Evolutionary conservation across 1,140 invertebrate species (phyloP), one percentile per base, ranked within the genome.

Genomic region (Agrilus planipennis): DNA sequence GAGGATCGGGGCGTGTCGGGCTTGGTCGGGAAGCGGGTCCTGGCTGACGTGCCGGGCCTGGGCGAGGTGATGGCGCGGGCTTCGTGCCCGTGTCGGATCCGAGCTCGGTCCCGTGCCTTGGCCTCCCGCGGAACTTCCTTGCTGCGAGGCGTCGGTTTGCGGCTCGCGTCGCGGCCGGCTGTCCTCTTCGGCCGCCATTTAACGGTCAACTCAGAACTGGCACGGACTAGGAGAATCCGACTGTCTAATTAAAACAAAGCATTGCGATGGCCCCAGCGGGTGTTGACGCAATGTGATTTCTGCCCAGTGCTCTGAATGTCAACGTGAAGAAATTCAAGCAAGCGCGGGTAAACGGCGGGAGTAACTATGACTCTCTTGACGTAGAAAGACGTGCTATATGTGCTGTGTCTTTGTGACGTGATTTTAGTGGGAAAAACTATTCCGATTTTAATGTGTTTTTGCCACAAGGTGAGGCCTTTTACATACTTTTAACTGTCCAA

Each of bases 201-300:
- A 79, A 76, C 77, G 71, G 67, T 72, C 73, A 69, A 65, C 73
- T 37, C 21, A 37, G 21, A 37, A 82, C 78, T 81, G 79, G 78
- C 72, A 77, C 77, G 76, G 77, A 81, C 79, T 66, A 15, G 71
- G 74, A 71, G 74, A 77, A 77, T 79, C 75, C 72, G 74, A 79
- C 76, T 79, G 76, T 78, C 73, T 83, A 83, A 83, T 84, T 81
- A 82, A 84, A 84, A 82, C 79, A 82, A 79, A 84, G 79, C 79
- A 81, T 81, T 79, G 76, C 71, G 77, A 83, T 79, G 77, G 77
- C 73, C 72, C 67, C 57, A 55, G 57, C 57, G 65, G 70, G 70
- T 74, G 70, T 70, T 77, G 70, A 76, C 71, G 69, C 70, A 72
- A 73, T 76, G 71, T 74, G 70, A 75, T 79, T 78, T 40, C 39